Conservation (phyloP, 2,113 vertebrate species). For the Pleuronectes platessa region DNA sequence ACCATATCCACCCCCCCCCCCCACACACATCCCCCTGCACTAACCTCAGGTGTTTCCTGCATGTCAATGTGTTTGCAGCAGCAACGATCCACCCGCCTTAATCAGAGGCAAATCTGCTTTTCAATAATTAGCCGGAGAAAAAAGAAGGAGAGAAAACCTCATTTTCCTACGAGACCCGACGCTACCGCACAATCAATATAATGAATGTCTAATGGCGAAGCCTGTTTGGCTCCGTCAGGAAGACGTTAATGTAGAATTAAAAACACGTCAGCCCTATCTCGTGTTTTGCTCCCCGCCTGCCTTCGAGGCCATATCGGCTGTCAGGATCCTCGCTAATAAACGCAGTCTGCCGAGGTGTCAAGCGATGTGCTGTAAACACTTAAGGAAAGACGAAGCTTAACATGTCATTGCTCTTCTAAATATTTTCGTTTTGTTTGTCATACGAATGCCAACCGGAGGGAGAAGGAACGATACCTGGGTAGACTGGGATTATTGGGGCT, state of each 20-base stretch:
- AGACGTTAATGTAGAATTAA: conserved; percentile 70
- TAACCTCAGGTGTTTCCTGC: conserved; percentile 72
- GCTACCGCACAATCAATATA: conserved; percentile 72
- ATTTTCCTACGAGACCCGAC: conserved; percentile 69
- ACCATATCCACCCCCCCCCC: conserved; percentile 42
- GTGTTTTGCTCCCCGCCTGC: conserved; percentile 43
- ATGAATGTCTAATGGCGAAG: conserved; percentile 72
- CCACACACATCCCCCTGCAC: conserved; percentile 40
- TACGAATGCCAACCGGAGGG: neutral
- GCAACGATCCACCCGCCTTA: conserved; percentile 72
- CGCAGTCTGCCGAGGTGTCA: conserved; percentile 19
- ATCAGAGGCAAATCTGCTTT: conserved; percentile 81
- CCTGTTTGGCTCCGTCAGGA: conserved; percentile 62
- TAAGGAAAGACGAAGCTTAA: conserved; percentile 12
- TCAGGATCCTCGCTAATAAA: conserved; percentile 48
- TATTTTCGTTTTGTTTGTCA: neutral
- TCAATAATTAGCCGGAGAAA: conserved; percentile 81
- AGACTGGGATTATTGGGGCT: neutral
- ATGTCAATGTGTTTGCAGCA: conserved; percentile 64
- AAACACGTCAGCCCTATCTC: conserved; percentile 68
- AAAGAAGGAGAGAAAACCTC: conserved; percentile 66
- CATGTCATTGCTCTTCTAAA: neutral
- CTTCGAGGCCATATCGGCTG: conserved; percentile 61
- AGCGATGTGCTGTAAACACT: conserved; percentile 47
- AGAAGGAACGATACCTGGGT: neutral